Evolutionary conservation across 2,797 vertebrate species (phyloP), one percentile per base, ranked within the genome.

Genomic region (Oreochromis mossambicus): DNA sequence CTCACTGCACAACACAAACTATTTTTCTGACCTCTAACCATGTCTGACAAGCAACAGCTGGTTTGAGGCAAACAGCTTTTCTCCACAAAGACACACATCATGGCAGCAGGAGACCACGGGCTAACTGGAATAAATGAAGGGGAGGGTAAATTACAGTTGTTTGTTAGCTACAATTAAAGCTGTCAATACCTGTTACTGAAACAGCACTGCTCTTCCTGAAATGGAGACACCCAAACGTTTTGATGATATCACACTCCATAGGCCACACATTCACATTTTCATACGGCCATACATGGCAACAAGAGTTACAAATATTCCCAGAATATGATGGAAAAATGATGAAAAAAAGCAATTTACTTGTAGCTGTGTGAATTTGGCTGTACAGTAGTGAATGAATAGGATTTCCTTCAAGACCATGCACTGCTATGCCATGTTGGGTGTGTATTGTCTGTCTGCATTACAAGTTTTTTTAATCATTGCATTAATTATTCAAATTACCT

Each of bases 101-200:
- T n/a, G 36, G 79, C 36, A 17, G 51, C 88, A 77, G 83, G 87
- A 80, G 86, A 88, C 68, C 14, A 5, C 0, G 9, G 75, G 84
- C 85, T 90, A 91, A 92, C 80, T 83, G 88, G 80, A 63, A 79
- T 66, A 93, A 93, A 93, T 86, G 79, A 87, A 90, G 87, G 93
- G 89, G 83, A 86, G 87, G 91, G 92, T 32, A 81, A 90, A 91
- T 90, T 86, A 78, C 83, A 73, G 89, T 87, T 87, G 90, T 93
- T 91, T 89, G 88, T 94, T 91, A 91, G 87, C 83, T 38, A 82
- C 89, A 93, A 94, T 95, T 93, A 94, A 75, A 88, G 86, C 78
- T 87, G 92, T 91, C 95, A 88, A 91, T 93, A 94, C 82, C 48
- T 82, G 92, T 95, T 95, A 93, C 1, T 29, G 83, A 80, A 51